These are phyloP conservation scores for Rotaria socialis DNA, from an alignment of 2,888 invertebrate species.

Conservation along the genomic window DNA sequence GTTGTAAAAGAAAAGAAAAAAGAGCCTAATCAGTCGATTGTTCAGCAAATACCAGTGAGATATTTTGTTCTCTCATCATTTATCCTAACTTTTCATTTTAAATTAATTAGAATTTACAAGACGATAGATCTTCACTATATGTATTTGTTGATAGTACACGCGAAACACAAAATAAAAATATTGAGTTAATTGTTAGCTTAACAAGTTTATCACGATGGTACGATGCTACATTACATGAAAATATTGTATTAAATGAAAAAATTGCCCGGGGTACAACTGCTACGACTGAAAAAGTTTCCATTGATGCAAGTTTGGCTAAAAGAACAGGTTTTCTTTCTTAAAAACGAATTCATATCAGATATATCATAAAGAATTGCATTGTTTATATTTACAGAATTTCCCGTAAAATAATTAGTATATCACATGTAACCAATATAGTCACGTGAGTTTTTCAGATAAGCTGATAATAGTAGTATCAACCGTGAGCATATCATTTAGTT, in stretches of 20 bases:
- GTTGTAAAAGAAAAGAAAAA: constrained; percentile 42
- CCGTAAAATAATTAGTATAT: too few relatives aligned
- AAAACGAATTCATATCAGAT: not conserved
- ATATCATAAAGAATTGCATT: too few relatives aligned
- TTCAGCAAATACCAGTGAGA: not conserved
- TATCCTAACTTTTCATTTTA: too few relatives aligned
- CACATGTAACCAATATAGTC: too few relatives aligned
- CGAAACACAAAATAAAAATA: constrained; percentile 51
- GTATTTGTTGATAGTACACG: constrained; percentile 54
- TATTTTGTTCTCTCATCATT: not conserved
- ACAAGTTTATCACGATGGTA: constrained; percentile 57
- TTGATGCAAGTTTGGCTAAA: not conserved
- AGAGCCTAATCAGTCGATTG: not conserved
- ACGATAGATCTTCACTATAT: constrained; percentile 47
- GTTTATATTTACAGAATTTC: too few relatives aligned
- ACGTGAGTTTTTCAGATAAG: too few relatives aligned
- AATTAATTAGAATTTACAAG: constrained; percentile 23
- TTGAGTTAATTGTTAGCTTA: constrained; percentile 57
- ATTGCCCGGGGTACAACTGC: not conserved
- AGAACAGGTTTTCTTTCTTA: not conserved
- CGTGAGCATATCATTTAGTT: too few relatives aligned
- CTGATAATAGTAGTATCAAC: too few relatives aligned
- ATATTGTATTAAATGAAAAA: not conserved
- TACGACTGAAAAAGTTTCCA: not conserved
- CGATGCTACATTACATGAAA: constrained; percentile 49